These are phyloP conservation scores for Catharus bicknelli DNA, from an alignment of 2,113 vertebrate genomes.

Conservation along the genomic window DNA sequence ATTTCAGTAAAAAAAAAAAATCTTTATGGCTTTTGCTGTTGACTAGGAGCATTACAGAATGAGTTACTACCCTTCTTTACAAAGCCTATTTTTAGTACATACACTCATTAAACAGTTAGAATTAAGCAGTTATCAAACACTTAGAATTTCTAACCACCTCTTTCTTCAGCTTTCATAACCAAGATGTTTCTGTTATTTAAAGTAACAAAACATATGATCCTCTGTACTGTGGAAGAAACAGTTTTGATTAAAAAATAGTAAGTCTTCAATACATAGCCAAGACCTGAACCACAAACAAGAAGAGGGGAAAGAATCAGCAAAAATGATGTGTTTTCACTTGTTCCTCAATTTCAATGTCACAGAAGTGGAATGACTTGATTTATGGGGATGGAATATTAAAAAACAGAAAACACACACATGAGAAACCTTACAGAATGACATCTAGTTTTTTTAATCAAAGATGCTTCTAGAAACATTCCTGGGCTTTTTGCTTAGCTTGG, in stretches of 20 bases:
- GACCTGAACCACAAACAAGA: not conserved
- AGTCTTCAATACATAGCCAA: not conserved
- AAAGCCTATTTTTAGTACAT: slow-evolving; percentile 29
- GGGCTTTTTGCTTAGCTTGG: not conserved
- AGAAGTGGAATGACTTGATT: not conserved
- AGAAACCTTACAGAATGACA: not conserved
- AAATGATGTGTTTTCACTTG: not conserved
- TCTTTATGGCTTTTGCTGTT: slow-evolving; percentile 31
- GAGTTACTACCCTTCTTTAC: not conserved
- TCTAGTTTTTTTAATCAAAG: not conserved
- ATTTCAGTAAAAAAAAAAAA: not conserved
- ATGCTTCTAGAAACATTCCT: not conserved
- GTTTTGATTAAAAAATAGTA: not conserved
- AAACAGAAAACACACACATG: not conserved
- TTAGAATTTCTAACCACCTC: not conserved
- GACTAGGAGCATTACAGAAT: not conserved
- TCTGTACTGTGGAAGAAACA: not conserved
- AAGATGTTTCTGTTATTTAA: not conserved
- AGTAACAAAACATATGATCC: not conserved
- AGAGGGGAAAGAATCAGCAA: not conserved
- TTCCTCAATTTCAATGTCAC: not conserved
- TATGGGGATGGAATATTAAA: not conserved
- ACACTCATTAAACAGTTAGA: not conserved
- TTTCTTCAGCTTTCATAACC: not conserved
- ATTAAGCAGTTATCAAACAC: not conserved